Evolutionary conservation across 1,140 invertebrate species (phyloP).

Genomic region (Ridgeia piscesae): DNA sequence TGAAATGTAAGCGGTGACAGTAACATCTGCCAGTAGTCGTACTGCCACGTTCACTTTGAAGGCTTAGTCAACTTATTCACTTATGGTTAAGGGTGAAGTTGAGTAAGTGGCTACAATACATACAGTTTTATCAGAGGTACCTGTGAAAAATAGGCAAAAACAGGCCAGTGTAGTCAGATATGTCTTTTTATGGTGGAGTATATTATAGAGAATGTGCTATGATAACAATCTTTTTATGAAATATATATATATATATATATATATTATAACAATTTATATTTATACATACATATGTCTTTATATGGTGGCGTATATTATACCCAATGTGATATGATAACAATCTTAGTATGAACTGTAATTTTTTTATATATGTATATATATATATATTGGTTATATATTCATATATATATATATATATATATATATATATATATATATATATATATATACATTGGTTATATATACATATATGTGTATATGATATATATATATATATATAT

Average conservation of each 20-base stretch:
- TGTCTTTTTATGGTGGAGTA: background rate
- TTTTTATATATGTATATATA: background rate
- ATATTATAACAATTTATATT: too few species aligned
- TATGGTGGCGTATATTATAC: background rate
- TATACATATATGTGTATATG: background rate
- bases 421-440: background rate
- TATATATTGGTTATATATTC: background rate
- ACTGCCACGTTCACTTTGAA: background rate
- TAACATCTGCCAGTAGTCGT: background rate
- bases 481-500: background rate
- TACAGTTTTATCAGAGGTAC: background rate
- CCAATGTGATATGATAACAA: background rate
- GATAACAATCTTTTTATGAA: too few species aligned
- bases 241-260: too few species aligned
- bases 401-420: background rate
- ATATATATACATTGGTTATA: background rate
- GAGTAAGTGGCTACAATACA: background rate
- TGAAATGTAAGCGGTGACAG: background rate
- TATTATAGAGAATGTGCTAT: background rate
- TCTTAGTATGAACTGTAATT: too few species aligned
- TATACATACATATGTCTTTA: too few species aligned
- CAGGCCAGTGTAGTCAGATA: background rate
- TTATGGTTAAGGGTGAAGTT: background rate
- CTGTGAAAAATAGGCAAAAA: background rate
- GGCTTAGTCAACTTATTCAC: background rate